A percentile compares a stretch with the other conserved stretches of the same genome.
Evolutionary conservation across 1,140 invertebrate genomes (phyloP).

Genomic region (Pemphigus obesinymphae): DNA sequence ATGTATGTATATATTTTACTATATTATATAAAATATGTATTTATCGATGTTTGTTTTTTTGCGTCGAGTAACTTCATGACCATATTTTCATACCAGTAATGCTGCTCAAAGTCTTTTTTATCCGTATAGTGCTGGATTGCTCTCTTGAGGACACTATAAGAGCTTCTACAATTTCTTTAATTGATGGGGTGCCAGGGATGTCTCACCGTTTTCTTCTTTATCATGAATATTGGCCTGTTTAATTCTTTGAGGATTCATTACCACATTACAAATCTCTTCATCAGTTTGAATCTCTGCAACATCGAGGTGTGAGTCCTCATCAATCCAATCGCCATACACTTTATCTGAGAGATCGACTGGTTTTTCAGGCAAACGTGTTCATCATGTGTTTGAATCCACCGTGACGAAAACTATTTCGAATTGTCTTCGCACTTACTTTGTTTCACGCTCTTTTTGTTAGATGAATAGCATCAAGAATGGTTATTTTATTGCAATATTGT

Average conservation of each 20-base stretch:
- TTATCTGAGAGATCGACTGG: background rate
- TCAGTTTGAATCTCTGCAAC: background rate
- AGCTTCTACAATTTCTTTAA: background rate
- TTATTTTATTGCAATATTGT: conserved; percentile 44
- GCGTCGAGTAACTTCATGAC: background rate
- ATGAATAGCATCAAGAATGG: conserved; percentile 27
- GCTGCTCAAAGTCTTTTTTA: background rate
- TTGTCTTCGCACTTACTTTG: background rate
- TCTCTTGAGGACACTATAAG: background rate
- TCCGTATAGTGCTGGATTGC: background rate
- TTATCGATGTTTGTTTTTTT: background rate
- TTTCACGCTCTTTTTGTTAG: conserved; percentile 19
- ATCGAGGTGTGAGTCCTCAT: background rate
- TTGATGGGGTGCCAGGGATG: background rate
- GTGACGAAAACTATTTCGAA: background rate
- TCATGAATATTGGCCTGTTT: background rate
- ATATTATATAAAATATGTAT: background rate
- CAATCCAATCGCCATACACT: background rate
- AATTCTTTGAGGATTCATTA: background rate
- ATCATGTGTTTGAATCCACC: background rate
- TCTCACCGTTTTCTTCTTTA: background rate
- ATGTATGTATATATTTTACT: no score
- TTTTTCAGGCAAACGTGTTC: background rate
- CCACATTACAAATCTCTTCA: background rate
- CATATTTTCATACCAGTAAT: background rate